Evolutionary conservation across 1,140 invertebrate genomes (phyloP), one percentile per base, ranked within the genome.

Genomic region (Coelopa frigida): DNA sequence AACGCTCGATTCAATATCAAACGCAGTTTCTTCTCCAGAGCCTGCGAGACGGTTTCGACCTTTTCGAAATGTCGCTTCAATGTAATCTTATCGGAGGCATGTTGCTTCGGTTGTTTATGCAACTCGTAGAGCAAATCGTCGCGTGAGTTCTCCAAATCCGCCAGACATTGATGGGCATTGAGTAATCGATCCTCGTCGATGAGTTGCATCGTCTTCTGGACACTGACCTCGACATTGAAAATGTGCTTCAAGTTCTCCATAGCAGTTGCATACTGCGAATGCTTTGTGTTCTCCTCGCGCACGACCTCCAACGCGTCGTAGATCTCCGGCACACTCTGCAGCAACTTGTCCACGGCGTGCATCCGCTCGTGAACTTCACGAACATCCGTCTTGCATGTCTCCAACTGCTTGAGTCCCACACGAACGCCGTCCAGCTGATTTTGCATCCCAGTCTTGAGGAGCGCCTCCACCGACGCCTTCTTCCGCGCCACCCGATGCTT

Each of bases 231-330:
- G 1, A 99, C 93, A 35, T 92, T 97, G 57, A 98, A 97, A 46
- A 99, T 95, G 61, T 98, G 93, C 66, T 96, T 98, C 5, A 99
- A 73, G 70, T 98, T 98, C 62, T 98, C 94, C 77, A 94, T 94
- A 2, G 95, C 94, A 10, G 94, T 95, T 1, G 91, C 91, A 70
- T 97, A 95, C 70, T 99, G 87, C 0, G 88, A 91, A 71, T 98
- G 92, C 15, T 84, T 79, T 51, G 87, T 87, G 68, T 96, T 96
- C 71, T 98, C 94, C 50, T 91, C 87, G 27, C 90, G 78, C 0
- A 98, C 87, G 37, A 84, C 78, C 61, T 87, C 84, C 7, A 99
- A 68, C 29, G 84, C 86, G 10, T 82, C 76, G 33, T 83, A 85
- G 2, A 98, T 71, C 5, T 78, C 74, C 11, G 84, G 78, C 1